These are phyloP conservation scores for Poeciliopsis presidionis DNA, from an alignment of 2,797 vertebrate genomes.

Conservation along the genomic window DNA sequence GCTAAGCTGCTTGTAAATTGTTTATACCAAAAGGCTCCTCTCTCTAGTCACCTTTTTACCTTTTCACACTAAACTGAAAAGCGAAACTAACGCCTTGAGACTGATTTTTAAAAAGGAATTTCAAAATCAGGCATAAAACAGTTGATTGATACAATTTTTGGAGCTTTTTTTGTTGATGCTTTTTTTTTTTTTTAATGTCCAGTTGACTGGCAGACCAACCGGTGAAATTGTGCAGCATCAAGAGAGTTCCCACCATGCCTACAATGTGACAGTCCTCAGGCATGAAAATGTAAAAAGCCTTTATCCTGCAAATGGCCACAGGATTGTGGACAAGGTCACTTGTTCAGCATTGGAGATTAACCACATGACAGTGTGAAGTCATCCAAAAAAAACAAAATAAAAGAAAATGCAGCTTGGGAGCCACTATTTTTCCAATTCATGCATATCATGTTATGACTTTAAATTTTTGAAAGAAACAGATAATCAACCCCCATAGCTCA, in stretches of 20 bases:
- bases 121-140: not conserved
- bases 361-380: conserved; percentile 27
- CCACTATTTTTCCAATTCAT: not conserved
- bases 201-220: not conserved
- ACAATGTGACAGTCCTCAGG: conserved; percentile 22
- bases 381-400: not conserved
- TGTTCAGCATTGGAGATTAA: conserved; percentile 22
- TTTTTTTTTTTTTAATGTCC: not conserved
- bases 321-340: conserved; percentile 16
- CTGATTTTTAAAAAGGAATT: not conserved
- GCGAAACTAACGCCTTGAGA: not conserved
- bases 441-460: not conserved
- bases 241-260: not conserved
- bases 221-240: not conserved
- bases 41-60: not conserved
- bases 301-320: conserved; percentile 13
- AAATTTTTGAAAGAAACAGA: conserved; percentile 25
- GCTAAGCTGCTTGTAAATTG: not conserved
- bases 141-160: not conserved
- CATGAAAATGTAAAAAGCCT: conserved; percentile 11
- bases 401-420: not conserved
- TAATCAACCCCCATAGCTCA: conserved; percentile 21
- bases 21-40: not conserved
- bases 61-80: not conserved
- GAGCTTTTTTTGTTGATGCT: not conserved